phyloP scores from a whole-genome alignment of 2,797 vertebrate genomes.

The Pipistrellus kuhlii region DNA sequence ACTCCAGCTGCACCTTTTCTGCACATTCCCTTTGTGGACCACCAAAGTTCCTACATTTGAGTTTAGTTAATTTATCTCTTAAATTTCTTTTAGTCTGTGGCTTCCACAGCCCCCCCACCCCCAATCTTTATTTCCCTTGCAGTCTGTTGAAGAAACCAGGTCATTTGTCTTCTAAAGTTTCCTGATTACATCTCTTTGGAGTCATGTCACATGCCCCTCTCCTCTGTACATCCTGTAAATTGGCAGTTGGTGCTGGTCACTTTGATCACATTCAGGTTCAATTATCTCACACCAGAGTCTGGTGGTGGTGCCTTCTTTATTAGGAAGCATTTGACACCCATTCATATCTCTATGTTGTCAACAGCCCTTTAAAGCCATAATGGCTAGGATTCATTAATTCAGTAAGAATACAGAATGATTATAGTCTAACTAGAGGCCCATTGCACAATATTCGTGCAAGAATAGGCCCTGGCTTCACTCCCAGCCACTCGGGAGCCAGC shows the following conservation, averaged over 20 bases:
- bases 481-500: too few species aligned
- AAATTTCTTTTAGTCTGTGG: background rate
- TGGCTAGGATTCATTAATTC: background rate
- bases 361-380: background rate
- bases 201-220: background rate
- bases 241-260: background rate
- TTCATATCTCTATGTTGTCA: background rate
- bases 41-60: background rate
- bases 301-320: background rate
- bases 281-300: background rate
- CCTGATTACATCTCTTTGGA: background rate
- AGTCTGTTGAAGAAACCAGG: constrained; percentile 12
- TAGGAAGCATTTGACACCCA: too few species aligned
- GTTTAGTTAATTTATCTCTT: background rate
- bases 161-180: background rate
- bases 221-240: background rate
- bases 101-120: too few species aligned
- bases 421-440: background rate
- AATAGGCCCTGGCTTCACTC: too few species aligned
- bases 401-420: background rate
- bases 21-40: background rate
- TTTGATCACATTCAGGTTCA: background rate
- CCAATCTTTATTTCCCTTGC: background rate
- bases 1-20: background rate
- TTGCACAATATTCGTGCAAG: too few species aligned